Percentiles rank a stretch among this genome's conserved stretches.
Evolutionary conservation across 2,888 invertebrate species (phyloP).

Genomic region (Nomada flava): DNA sequence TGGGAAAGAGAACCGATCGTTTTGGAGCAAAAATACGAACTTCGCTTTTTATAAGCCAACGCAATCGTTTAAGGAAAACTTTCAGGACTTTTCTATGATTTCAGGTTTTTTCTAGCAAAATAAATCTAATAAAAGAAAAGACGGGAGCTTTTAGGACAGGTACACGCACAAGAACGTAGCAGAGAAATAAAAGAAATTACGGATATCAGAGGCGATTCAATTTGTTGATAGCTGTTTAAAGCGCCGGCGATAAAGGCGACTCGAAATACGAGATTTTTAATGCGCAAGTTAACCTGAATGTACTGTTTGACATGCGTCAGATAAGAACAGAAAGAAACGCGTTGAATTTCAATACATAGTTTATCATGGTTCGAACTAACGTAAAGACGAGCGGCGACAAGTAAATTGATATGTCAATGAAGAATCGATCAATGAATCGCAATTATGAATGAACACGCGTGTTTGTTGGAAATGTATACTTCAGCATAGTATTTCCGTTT

Average conservation of each 20-base stretch:
- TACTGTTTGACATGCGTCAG: conserved; percentile 20
- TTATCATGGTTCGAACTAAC: conserved; percentile 31
- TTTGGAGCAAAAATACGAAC: too few species aligned
- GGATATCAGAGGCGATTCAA: background rate
- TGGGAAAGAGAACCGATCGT: background rate
- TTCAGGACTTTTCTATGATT: too few species aligned
- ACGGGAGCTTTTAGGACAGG: too few species aligned
- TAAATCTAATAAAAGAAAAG: background rate
- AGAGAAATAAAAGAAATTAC: background rate
- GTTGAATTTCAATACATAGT: conserved; percentile 60
- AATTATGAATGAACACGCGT: conserved; percentile 64
- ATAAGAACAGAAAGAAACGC: conserved; percentile 53
- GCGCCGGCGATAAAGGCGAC: conserved; percentile 3
- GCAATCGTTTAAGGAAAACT: too few species aligned
- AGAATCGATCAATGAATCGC: conserved; percentile 47
- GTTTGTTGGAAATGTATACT: conserved; percentile 9
- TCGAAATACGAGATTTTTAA: conserved; percentile 38
- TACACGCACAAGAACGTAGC: background rate
- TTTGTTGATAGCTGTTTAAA: background rate
- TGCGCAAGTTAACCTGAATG: conserved; percentile 4
- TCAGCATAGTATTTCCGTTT: background rate
- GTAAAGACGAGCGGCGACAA: conserved; percentile 19
- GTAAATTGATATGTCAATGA: conserved; percentile 62
- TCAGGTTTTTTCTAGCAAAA: background rate
- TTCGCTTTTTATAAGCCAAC: too few species aligned